Evolutionary conservation across 64 coral and sea anemone species (phyloP), one percentile per base, ranked within the genome.

Genomic region (Pocillopora verrucosa): DNA sequence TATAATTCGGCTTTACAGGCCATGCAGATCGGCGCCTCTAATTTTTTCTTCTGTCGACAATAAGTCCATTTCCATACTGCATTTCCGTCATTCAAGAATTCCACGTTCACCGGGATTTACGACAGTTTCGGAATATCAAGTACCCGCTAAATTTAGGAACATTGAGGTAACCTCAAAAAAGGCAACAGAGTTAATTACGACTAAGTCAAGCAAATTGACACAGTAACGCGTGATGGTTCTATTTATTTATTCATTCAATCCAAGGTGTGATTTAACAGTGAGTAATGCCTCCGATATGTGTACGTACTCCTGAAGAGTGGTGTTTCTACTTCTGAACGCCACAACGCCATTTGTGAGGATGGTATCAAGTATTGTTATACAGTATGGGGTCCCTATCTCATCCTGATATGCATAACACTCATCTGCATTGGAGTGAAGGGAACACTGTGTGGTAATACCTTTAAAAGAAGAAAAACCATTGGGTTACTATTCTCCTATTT

Each of bases 341-440:
- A 99, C 94, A 59, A 99, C 67, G 15, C 97, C 97, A 90, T 99
- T 94, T 16, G 64, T 84, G 16, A 99, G 84, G 59, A 94, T 95
- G 13, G 80, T 86, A 34, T 93, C 88, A 22, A 90, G 73, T 12
- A 95, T 90, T 63, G 96, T 91, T n/a, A 98, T 74, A 58, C 93
- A 92, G 77, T 98, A 98, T 4, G 90, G 96, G 24, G 96, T 98
- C 3, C 93, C 96, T 19, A 92, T 84, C 90, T 93, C 96, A 86
- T 98, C 91, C 45, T 98, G 88, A 59, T 90, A 88, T 41, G 79
- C 73, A 79, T 94, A 98, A 36, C 70, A 77, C 83, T 72, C 61
- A 17, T 93, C 88, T 72, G 70, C 34, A 19, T 58, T 86, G 20
- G 26, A 26, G 15, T 57, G 60, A 10, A 88, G 58, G 13, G 59